phyloP scores from a whole-genome alignment of 2,113 vertebrate genomes.

The Ginglymostoma cirratum region DNA sequence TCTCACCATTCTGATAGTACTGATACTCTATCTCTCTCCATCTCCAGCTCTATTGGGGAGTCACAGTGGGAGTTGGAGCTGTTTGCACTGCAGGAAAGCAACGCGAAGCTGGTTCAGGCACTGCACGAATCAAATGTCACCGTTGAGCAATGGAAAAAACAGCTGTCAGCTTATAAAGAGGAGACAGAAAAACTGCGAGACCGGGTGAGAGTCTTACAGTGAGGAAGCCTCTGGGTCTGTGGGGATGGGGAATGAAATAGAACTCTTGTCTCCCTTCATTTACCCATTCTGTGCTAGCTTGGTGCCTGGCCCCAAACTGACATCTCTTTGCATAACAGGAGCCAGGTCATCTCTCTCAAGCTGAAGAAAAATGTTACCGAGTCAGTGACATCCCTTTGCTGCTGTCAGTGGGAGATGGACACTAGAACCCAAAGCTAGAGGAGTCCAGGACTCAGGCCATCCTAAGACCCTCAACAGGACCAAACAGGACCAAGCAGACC shows the following conservation, averaged over 20 bases:
- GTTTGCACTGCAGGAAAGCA: constrained; percentile 93
- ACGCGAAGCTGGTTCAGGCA: constrained; percentile 78
- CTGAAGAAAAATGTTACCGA: background rate
- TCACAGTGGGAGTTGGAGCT: constrained; percentile 90
- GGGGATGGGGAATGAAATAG: constrained; percentile 48
- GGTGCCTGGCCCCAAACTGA: background rate
- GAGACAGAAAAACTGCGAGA: constrained; percentile 79
- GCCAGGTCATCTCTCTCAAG: background rate
- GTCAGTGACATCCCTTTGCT: background rate
- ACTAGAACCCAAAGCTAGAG: background rate
- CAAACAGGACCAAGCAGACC: no score
- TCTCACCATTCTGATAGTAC: background rate
- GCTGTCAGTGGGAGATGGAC: background rate
- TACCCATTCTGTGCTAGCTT: background rate
- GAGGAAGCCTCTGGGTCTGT: background rate
- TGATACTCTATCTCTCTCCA: background rate
- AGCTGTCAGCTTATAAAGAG: constrained; percentile 79
- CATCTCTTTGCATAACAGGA: background rate
- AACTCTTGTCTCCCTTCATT: background rate
- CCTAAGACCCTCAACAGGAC: no score
- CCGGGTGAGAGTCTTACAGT: constrained; percentile 58
- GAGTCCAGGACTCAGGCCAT: background rate
- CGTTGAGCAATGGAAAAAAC: constrained; percentile 92
- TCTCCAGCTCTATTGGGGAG: constrained; percentile 80
- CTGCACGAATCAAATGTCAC: constrained; percentile 84